Evolutionary conservation across 2,888 invertebrate species (phyloP).

Genomic region (Phaonia tiefii): DNA sequence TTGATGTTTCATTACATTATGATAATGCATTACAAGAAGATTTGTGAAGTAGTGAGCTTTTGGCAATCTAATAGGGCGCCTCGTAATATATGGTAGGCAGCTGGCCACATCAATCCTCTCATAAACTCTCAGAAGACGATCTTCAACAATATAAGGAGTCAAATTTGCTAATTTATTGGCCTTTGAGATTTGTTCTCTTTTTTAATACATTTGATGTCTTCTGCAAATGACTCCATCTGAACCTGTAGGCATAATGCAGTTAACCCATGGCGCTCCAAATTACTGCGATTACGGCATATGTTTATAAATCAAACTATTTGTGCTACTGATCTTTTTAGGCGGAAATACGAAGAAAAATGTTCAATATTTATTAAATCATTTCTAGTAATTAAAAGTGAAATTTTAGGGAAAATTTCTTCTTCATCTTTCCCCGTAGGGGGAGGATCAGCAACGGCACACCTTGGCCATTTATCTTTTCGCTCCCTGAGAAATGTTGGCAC

Average conservation of each 20-base stretch:
- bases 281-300: slow-evolving; percentile 13
- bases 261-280: background rate
- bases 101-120: slow-evolving; percentile 55
- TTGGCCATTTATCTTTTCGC: slow-evolving; percentile 36
- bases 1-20: slow-evolving; percentile 51
- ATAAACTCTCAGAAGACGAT: slow-evolving; percentile 4
- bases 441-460: background rate
- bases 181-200: slow-evolving; percentile 1
- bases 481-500: slow-evolving; percentile 18
- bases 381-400: background rate
- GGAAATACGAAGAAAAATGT: slow-evolving; percentile 9
- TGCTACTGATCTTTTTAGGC: slow-evolving; percentile 5
- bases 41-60: slow-evolving; percentile 46
- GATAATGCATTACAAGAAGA: slow-evolving; percentile 36
- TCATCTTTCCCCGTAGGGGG: slow-evolving; percentile 1
- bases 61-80: slow-evolving; percentile 54
- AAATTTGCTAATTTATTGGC: slow-evolving; percentile 10
- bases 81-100: slow-evolving; percentile 46
- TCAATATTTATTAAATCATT: slow-evolving; percentile 39
- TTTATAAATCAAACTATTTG: slow-evolving; percentile 24
- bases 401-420: slow-evolving; percentile 24
- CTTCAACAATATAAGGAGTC: background rate
- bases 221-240: background rate
- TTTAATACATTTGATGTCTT: slow-evolving; percentile 1
- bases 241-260: background rate